These are phyloP conservation scores for Acrocyrtus sp. DNA, from an alignment of 2,888 invertebrate genomes.

Conservation along the genomic window DNA sequence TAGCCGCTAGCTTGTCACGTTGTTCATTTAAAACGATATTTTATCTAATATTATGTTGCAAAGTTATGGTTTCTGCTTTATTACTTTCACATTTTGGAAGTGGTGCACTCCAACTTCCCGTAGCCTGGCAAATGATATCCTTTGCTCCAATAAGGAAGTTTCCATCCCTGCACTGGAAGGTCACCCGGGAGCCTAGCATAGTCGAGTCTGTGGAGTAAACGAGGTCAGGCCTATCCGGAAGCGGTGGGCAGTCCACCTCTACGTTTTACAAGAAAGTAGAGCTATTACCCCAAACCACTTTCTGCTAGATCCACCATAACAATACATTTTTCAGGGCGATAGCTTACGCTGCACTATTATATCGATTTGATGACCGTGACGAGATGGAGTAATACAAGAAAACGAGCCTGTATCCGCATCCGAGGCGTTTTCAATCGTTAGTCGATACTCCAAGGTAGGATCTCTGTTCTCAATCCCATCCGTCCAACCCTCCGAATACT, in stretches of 20 bases:
- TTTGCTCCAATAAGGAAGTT: conserved; percentile 82
- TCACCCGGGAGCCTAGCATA: conserved; percentile 78
- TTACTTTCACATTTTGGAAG: conserved; percentile 85
- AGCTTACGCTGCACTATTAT: conserved; percentile 80
- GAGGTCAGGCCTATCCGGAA: conserved; percentile 79
- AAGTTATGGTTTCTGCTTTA: too few relatives aligned
- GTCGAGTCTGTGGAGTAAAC: conserved; percentile 78
- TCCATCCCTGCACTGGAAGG: conserved; percentile 81
- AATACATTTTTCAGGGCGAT: background rate
- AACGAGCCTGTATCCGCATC: conserved; percentile 86
- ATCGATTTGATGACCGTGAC: conserved; percentile 83
- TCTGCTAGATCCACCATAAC: conserved; percentile 71
- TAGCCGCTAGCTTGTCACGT: too few relatives aligned
- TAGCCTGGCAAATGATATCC: conserved; percentile 78
- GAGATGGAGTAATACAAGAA: conserved; percentile 85
- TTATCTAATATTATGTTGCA: too few relatives aligned
- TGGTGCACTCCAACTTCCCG: conserved; percentile 86
- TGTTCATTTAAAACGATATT: too few relatives aligned
- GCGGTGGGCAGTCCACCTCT: conserved; percentile 81
- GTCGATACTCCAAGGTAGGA: conserved; percentile 80
- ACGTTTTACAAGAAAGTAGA: conserved; percentile 47
- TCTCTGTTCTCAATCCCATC: conserved; percentile 79
- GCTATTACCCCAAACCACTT: conserved; percentile 68
- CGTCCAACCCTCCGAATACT: conserved; percentile 84
- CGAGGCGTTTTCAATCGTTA: conserved; percentile 83